Conservation (phyloP, 2,888 invertebrate genomes). For the Campopleginae sp. region DNA sequence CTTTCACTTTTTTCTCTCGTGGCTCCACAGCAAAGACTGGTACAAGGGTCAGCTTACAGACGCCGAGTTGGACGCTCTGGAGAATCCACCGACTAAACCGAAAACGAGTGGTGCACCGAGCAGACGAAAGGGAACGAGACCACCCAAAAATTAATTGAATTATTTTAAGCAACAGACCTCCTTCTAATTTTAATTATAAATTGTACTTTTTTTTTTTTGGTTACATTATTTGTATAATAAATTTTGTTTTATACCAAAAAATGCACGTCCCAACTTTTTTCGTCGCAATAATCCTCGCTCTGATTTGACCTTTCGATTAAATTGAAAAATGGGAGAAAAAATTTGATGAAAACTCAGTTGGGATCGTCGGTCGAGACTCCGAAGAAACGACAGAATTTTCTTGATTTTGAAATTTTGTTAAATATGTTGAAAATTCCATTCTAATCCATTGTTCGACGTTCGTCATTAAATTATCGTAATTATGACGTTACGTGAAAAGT, state of each 20-base stretch:
- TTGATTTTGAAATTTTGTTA: not conserved
- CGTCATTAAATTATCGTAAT: not conserved
- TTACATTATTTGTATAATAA: conserved; percentile 71
- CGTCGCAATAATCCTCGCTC: not conserved
- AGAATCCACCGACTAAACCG: conserved; percentile 90
- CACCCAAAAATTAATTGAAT: conserved; percentile 75
- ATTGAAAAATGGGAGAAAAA: too few species aligned
- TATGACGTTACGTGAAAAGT: conserved; percentile 26
- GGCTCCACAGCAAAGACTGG: conserved; percentile 91
- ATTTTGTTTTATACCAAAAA: conserved; percentile 67
- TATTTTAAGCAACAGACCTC: conserved; percentile 13
- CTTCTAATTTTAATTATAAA: conserved; percentile 27
- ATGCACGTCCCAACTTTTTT: not conserved
- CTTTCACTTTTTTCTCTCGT: conserved; percentile 67
- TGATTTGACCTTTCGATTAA: not conserved
- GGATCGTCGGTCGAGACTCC: too few species aligned
- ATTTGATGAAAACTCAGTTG: too few species aligned
- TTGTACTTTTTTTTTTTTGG: conserved; percentile 64
- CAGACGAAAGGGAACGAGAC: conserved; percentile 84
- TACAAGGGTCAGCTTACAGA: conserved; percentile 94
- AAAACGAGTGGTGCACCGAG: conserved; percentile 85
- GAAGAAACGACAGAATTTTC: not conserved
- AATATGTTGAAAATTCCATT: not conserved
- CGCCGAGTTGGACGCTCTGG: conserved; percentile 91
- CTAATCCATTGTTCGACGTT: not conserved